Evolutionary conservation across 2,888 invertebrate species (phyloP).

Genomic region (Hedya salicella): DNA sequence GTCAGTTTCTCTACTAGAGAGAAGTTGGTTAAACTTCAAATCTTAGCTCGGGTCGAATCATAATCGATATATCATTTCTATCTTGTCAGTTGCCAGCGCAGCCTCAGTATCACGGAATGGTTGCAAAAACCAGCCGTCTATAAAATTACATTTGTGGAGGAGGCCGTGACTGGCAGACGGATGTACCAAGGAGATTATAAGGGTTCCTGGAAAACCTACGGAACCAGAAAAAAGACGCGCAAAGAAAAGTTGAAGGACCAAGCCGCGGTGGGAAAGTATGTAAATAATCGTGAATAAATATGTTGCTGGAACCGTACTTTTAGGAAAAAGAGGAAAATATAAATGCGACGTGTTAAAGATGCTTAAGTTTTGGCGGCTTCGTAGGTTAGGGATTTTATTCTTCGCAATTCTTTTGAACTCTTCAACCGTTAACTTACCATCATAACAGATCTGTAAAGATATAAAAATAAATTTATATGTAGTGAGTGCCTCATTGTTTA

Average conservation of each 20-base stretch:
- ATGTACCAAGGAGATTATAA: constrained; percentile 38
- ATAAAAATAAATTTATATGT: no score
- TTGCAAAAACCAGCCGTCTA: constrained; percentile 9
- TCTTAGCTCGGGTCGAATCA: not conserved
- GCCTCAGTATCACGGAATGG: not conserved
- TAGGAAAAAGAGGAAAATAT: constrained; percentile 6
- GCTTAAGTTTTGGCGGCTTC: not conserved
- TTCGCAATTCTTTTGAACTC: not conserved
- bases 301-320: constrained; percentile 8
- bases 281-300: constrained; percentile 26
- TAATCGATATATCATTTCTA: not conserved
- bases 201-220: constrained; percentile 21
- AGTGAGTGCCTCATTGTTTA: not conserved
- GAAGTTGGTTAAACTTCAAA: no score
- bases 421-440: not conserved
- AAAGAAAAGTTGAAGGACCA: constrained; percentile 31
- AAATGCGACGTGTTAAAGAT: constrained; percentile 6
- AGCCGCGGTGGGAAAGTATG: constrained; percentile 14
- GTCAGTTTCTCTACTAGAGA: no score
- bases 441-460: no score
- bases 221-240: constrained; percentile 28
- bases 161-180: constrained; percentile 15
- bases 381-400: not conserved
- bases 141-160: constrained; percentile 31
- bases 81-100: not conserved